Percentiles rank a stretch among this genome's conserved stretches.
Conservation (phyloP, 2,797 vertebrate genomes). For the Sarcoramphus papa region DNA sequence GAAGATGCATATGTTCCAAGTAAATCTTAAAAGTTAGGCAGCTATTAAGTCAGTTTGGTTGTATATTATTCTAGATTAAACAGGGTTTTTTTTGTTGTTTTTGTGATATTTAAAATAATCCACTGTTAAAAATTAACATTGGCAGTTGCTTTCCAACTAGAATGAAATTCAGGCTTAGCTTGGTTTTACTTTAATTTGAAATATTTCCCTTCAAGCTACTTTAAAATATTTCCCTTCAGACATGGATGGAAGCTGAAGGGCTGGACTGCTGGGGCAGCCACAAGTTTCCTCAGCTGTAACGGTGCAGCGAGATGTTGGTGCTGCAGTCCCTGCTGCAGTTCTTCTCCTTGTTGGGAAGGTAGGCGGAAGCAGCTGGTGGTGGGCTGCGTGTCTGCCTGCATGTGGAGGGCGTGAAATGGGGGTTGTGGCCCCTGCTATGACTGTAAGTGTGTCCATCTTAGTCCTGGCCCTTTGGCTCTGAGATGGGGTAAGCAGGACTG, state of each 20-base stretch:
- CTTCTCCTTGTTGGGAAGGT: background rate
- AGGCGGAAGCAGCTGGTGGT: background rate
- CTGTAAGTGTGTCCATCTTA: background rate
- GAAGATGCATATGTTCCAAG: background rate
- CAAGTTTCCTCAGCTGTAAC: background rate
- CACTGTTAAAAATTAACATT: background rate
- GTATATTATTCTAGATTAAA: background rate
- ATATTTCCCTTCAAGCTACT: background rate
- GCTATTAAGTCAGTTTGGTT: background rate
- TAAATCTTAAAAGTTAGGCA: background rate
- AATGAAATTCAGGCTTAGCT: background rate
- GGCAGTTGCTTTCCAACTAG: background rate
- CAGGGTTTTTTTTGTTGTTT: rapidly evolving
- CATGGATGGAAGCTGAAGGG: background rate
- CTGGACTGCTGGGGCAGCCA: background rate
- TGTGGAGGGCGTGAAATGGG: background rate
- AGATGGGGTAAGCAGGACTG: background rate
- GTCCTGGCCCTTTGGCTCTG: background rate
- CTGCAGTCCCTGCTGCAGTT: background rate
- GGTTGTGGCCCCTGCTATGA: rapidly evolving
- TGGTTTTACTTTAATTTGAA: background rate
- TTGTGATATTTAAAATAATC: background rate
- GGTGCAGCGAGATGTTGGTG: background rate
- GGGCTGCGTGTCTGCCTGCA: rapidly evolving
- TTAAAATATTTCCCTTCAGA: background rate